phyloP scores from a whole-genome alignment of 1,140 invertebrate species.

The Pollicipes pollicipes region DNA sequence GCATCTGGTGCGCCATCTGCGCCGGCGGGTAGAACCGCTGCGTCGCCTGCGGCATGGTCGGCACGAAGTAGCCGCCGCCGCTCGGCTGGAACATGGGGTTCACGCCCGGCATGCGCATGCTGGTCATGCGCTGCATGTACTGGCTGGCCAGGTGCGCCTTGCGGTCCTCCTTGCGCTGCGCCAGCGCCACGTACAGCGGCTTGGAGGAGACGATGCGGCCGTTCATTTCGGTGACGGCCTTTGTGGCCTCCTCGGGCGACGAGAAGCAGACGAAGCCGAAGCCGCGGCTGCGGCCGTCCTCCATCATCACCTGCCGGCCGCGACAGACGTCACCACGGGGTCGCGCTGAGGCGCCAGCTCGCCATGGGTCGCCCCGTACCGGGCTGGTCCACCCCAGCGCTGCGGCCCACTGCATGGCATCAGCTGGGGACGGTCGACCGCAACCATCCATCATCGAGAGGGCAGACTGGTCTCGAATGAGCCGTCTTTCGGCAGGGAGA shows the following conservation, averaged over 20 bases:
- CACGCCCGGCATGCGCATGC: constrained; percentile 22
- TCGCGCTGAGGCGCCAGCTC: background rate
- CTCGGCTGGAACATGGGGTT: constrained; percentile 44
- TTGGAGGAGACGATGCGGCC: constrained; percentile 90
- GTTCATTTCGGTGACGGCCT: constrained; percentile 98
- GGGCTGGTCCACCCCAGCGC: background rate
- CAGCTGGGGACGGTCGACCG: too few relatives aligned
- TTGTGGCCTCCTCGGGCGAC: constrained; percentile 95
- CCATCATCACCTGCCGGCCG: constrained; percentile 32
- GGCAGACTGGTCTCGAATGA: too few relatives aligned
- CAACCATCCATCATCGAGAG: too few relatives aligned
- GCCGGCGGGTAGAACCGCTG: constrained; percentile 67
- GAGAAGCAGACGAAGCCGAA: constrained; percentile 99
- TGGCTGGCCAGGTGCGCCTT: constrained; percentile 93
- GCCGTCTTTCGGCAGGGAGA: too few relatives aligned
- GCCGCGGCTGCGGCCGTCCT: constrained; percentile 59
- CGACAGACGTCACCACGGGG: too few relatives aligned
- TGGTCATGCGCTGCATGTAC: constrained; percentile 92
- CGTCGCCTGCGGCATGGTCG: constrained; percentile 63
- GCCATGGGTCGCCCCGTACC: background rate
- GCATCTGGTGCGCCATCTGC: constrained; percentile 59
- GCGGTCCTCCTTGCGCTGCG: constrained; percentile 95
- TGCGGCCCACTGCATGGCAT: constrained; percentile 6
- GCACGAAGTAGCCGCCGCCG: constrained; percentile 76
- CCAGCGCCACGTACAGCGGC: constrained; percentile 92